Conservation (phyloP, 2,797 vertebrate species). For the Rhynchotus rufescens region DNA sequence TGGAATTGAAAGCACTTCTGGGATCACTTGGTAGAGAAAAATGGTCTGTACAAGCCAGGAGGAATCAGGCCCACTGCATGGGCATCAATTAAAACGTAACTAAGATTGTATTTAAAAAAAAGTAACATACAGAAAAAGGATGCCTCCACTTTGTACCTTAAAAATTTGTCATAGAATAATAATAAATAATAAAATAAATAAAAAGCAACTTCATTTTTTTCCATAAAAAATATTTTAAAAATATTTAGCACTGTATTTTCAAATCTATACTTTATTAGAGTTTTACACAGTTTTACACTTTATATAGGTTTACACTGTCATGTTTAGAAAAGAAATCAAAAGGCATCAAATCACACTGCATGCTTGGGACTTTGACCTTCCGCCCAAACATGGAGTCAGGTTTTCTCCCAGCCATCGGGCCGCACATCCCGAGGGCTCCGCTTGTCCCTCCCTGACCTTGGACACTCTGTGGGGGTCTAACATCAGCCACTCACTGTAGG, state of each 20-base stretch:
- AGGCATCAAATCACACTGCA: not conserved
- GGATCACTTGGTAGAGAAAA: not conserved
- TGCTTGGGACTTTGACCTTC: not conserved
- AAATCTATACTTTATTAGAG: not conserved
- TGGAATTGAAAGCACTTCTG: not conserved
- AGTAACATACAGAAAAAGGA: not conserved
- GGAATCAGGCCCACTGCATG: not conserved
- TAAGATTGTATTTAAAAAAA: rapidly evolving
- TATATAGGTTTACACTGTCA: not conserved
- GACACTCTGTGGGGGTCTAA: not conserved
- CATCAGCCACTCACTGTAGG: not conserved
- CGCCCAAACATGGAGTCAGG: not conserved
- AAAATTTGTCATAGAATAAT: not conserved
- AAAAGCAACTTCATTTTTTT: not conserved
- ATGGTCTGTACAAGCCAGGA: not conserved
- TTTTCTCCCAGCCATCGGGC: not conserved
- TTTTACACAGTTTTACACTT: not conserved
- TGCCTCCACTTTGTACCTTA: not conserved
- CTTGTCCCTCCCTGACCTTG: not conserved
- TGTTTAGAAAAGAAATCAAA: not conserved
- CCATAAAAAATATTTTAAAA: not conserved
- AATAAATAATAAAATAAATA: not conserved
- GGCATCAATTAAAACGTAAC: not conserved
- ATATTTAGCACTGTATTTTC: not conserved
- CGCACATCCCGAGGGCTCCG: not conserved